Evolutionary conservation across 53 echinoderm and acorn worm genomes (phyloP).

Genomic region (Astropecten irregularis): DNA sequence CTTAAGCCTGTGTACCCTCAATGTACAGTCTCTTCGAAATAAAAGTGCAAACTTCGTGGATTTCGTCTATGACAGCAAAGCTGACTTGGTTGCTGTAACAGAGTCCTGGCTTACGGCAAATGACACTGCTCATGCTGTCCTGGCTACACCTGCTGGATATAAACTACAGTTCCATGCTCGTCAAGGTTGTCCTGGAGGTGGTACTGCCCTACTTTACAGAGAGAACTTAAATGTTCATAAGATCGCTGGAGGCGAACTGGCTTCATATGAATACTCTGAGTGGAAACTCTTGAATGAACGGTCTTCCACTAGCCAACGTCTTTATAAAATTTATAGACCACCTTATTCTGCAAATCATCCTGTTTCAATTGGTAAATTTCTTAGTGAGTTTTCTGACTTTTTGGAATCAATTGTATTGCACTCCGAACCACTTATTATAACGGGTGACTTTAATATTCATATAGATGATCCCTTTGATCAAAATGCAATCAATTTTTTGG

Average conservation of each 20-base stretch:
- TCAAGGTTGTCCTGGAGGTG: constrained; percentile 21
- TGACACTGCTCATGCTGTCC: constrained; percentile 22
- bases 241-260: constrained; percentile 18
- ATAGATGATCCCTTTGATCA: not conserved
- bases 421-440: not conserved
- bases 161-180: constrained; percentile 12
- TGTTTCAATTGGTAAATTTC: not conserved
- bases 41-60: constrained; percentile 33
- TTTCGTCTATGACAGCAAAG: constrained; percentile 47
- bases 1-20: constrained; percentile 33
- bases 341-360: constrained; percentile 11
- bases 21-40: constrained; percentile 45
- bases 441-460: constrained; percentile 19
- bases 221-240: constrained; percentile 30
- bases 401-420: constrained; percentile 8
- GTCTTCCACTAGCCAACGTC: not conserved
- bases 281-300: constrained; percentile 4
- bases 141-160: constrained; percentile 28
- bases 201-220: constrained; percentile 44
- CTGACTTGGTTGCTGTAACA: constrained; percentile 42
- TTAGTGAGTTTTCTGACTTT: constrained; percentile 12
- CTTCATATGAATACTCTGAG: constrained; percentile 6
- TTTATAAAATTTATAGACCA: constrained; percentile 5
- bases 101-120: constrained; percentile 45
- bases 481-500: constrained; percentile 4